phyloP scores from a whole-genome alignment of 2,888 invertebrate species.

The Chalcis sispes region DNA sequence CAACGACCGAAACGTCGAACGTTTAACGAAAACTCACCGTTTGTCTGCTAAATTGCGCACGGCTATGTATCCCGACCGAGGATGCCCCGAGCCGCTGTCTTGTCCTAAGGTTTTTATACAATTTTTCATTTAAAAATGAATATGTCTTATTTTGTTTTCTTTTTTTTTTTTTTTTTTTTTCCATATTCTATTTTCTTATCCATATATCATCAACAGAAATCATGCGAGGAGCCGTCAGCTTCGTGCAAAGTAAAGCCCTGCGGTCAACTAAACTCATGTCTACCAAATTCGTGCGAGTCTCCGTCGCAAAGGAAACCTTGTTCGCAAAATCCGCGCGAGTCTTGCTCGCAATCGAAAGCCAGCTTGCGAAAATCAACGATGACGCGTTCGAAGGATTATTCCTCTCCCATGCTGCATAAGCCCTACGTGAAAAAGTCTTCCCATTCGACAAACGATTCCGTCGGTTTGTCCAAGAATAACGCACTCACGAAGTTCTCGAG shows the following conservation, averaged over 20 bases:
- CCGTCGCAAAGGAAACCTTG: background rate
- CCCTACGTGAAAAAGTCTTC: background rate
- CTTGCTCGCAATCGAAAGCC: background rate
- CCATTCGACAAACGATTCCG: background rate
- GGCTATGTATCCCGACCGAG: no score
- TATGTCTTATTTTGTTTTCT: no score
- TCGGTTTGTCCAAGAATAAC: background rate
- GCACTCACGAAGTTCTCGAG: background rate
- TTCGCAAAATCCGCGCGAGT: background rate
- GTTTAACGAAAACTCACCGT: no score
- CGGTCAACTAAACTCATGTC: background rate
- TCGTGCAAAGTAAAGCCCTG: no score
- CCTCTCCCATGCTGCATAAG: background rate
- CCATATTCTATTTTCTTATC: no score
- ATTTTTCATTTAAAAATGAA: no score
- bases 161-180: no score
- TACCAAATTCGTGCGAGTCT: background rate
- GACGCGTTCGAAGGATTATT: background rate
- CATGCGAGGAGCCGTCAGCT: no score
- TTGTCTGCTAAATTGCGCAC: no score
- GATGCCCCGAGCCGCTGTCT: no score
- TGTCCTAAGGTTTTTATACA: background rate
- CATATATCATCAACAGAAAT: no score
- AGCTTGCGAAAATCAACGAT: background rate
- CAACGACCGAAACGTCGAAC: no score